Percentiles rank a stretch among this genome's conserved stretches.
Conservation (phyloP, 2,113 vertebrate genomes). For the Ceratotherium simum region DNA sequence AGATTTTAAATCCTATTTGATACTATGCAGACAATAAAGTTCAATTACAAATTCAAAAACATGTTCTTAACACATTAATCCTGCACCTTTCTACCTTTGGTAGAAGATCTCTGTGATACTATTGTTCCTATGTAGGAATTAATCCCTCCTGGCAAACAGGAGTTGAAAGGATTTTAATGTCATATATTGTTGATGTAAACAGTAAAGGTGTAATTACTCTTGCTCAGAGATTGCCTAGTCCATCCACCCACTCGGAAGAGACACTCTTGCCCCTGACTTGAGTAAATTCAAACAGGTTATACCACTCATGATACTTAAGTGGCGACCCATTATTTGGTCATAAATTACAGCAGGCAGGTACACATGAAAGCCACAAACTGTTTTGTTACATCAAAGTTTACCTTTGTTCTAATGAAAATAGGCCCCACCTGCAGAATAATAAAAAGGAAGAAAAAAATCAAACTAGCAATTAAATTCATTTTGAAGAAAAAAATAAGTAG, state of each 20-base stretch:
- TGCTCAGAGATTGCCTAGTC: neutral
- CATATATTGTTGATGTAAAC: conserved; percentile 10
- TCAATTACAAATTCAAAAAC: conserved; percentile 20
- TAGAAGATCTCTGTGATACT: conserved; percentile 3
- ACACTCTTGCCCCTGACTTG: neutral
- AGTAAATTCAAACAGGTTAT: conserved; percentile 67
- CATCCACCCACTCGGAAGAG: neutral
- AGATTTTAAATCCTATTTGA: conserved; percentile 34
- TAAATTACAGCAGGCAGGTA: conserved; percentile 30
- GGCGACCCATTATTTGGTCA: conserved; percentile 45
- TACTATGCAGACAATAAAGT: neutral
- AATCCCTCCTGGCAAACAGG: neutral
- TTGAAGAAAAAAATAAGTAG: neutral
- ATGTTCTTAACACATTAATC: neutral
- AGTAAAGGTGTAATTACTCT: neutral
- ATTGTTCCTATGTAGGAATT: neutral
- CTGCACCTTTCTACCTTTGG: neutral
- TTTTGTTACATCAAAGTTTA: conserved; percentile 43
- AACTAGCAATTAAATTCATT: conserved; percentile 49
- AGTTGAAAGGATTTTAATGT: neutral
- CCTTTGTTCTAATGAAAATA: conserved; percentile 62
- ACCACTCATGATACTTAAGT: conserved; percentile 31
- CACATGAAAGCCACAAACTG: conserved; percentile 47
- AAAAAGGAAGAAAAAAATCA: conserved; percentile 14
- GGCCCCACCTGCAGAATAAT: neutral